Evolutionary conservation across 2,113 vertebrate genomes (phyloP).

Genomic region (Bufo bufo): DNA sequence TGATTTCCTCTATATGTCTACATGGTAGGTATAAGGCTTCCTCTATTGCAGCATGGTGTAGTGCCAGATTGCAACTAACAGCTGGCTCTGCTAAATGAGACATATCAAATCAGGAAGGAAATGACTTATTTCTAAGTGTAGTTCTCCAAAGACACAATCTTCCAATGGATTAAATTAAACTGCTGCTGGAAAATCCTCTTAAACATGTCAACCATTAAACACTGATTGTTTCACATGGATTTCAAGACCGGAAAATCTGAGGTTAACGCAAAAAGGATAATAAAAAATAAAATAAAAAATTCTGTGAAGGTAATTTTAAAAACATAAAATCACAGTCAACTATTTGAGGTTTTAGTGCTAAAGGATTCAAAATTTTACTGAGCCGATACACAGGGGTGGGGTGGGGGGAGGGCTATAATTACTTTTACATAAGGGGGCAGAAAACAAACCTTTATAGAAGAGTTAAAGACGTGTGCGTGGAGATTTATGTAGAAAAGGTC

Average conservation of each 20-base stretch:
- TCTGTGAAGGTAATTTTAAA: not conserved
- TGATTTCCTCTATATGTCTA: not conserved
- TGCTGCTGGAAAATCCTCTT: not conserved
- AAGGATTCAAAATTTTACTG: not conserved
- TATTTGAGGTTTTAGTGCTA: not conserved
- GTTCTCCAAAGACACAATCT: slow-evolving; percentile 34
- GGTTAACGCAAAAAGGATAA: not conserved
- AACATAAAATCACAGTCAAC: not conserved
- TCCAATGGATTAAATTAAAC: slow-evolving; percentile 49
- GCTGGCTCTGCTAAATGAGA: slow-evolving; percentile 55
- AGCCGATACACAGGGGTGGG: not conserved
- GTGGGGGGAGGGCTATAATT: not conserved
- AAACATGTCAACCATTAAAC: not conserved
- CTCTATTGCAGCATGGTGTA: slow-evolving; percentile 29
- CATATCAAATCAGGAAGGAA: slow-evolving; percentile 52
- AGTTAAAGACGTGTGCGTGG: not conserved
- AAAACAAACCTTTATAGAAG: not conserved
- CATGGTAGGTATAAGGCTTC: not conserved
- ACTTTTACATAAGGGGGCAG: not conserved
- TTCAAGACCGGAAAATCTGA: not conserved
- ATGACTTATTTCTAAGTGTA: slow-evolving; percentile 56
- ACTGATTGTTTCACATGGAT: not conserved
- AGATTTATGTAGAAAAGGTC: not conserved
- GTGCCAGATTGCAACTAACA: slow-evolving; percentile 53
- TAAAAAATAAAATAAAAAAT: not conserved